These are phyloP conservation scores for Engraulis encrasicolus DNA, from an alignment of 2,113 vertebrate species.

Conservation along the genomic window DNA sequence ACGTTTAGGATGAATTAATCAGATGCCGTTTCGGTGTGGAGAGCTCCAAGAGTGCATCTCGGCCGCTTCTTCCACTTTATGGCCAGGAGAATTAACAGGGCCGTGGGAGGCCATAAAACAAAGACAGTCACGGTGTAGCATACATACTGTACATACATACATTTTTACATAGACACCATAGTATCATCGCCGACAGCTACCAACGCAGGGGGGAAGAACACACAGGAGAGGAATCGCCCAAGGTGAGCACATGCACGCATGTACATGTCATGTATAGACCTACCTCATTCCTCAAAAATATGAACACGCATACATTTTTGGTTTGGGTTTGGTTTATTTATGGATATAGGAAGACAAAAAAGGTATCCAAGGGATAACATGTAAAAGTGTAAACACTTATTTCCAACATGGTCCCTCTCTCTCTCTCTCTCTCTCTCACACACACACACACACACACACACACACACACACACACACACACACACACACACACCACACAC, in stretches of 20 bases:
- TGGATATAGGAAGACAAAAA: too few relatives aligned
- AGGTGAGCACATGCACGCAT: not conserved
- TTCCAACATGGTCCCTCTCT: too few relatives aligned
- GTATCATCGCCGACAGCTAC: not conserved
- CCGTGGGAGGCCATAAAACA: not conserved
- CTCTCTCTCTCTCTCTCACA: constrained; percentile 9
- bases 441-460: constrained; percentile 27
- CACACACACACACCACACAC: too few relatives aligned
- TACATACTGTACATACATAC: too few relatives aligned
- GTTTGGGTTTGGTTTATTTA: too few relatives aligned
- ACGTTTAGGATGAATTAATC: constrained; percentile 13
- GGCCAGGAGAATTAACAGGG: constrained; percentile 1
- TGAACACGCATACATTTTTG: not conserved
- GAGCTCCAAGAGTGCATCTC: constrained; percentile 7
- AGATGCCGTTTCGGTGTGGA: constrained; percentile 6
- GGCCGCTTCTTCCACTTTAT: not conserved
- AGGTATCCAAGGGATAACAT: too few relatives aligned
- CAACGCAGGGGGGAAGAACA: not conserved
- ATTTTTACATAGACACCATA: too few relatives aligned
- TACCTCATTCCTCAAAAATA: not conserved
- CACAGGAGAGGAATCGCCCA: not conserved
- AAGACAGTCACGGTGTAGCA: too few relatives aligned
- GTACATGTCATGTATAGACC: not conserved
- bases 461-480: too few relatives aligned
- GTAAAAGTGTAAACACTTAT: too few relatives aligned